Evolutionary conservation across 2,888 invertebrate species (phyloP).

Genomic region (Andrena hattorfiana): DNA sequence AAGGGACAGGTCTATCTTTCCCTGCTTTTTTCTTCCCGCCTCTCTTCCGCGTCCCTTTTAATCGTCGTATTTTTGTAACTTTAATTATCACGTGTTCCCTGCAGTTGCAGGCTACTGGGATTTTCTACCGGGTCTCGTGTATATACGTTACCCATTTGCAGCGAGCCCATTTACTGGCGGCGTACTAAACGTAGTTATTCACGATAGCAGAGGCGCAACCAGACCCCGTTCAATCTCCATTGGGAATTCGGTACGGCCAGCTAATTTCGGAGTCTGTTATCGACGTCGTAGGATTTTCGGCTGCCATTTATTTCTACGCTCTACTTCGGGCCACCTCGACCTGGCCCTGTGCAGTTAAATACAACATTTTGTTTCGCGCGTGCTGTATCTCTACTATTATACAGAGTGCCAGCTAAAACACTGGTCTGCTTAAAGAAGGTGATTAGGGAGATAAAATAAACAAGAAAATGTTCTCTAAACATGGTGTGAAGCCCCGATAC

Average conservation of each 20-base stretch:
- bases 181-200: constrained; percentile 74
- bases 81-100: constrained; percentile 73
- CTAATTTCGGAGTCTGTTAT: constrained; percentile 75
- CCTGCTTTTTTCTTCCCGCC: constrained; percentile 11
- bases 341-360: constrained; percentile 16
- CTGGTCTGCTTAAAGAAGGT: neutral
- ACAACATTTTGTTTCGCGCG: constrained; percentile 13
- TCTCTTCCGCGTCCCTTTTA: constrained; percentile 28
- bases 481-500: too few relatives aligned
- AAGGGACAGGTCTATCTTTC: constrained; percentile 36
- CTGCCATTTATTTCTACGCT: constrained; percentile 72
- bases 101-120: constrained; percentile 71
- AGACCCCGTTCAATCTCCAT: constrained; percentile 72
- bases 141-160: constrained; percentile 64
- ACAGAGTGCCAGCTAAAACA: neutral
- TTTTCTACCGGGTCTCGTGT: constrained; percentile 51
- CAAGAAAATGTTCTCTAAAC: too few relatives aligned
- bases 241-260: constrained; percentile 74
- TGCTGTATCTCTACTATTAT: neutral
- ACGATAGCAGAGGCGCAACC: constrained; percentile 73
- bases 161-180: constrained; percentile 68
- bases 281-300: constrained; percentile 74
- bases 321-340: constrained; percentile 27
- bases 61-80: constrained; percentile 70
- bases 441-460: too few relatives aligned